Percentiles rank a stretch among this genome's conserved stretches.
Conservation (phyloP, 2,797 vertebrate species). For the Cirrhinus mrigala region DNA sequence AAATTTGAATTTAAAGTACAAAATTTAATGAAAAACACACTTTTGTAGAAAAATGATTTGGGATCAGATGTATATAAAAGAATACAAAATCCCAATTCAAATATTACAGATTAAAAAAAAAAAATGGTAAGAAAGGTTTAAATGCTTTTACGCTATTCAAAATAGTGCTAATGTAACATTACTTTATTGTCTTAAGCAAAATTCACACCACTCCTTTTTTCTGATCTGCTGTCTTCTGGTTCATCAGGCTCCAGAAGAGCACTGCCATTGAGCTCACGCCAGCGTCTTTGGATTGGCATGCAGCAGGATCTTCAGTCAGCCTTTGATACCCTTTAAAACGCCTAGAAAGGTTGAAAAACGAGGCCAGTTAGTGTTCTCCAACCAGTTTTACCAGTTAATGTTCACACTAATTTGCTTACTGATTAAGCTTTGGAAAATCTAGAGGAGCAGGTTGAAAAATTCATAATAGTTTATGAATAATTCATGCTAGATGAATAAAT, state of each 20-base stretch:
- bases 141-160: neutral
- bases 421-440: neutral
- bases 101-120: constrained; percentile 7
- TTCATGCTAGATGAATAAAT: neutral
- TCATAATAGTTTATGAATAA: neutral
- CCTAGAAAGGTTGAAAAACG: constrained; percentile 67
- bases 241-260: constrained; percentile 78
- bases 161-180: neutral
- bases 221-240: constrained; percentile 70
- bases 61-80: constrained; percentile 33
- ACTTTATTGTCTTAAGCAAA: constrained; percentile 18
- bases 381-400: constrained; percentile 6
- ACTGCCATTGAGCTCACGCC: constrained; percentile 68
- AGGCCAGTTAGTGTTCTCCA: neutral
- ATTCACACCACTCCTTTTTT: constrained; percentile 59
- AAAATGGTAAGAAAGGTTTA: neutral
- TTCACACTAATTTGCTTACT: neutral
- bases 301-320: constrained; percentile 67
- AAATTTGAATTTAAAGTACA: neutral
- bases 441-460: neutral
- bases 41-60: constrained; percentile 21
- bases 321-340: constrained; percentile 75
- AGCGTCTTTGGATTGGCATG: constrained; percentile 61
- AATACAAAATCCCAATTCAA: neutral
- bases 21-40: neutral